A percentile compares a stretch with the other conserved stretches of the same genome.
Evolutionary conservation across 2,113 vertebrate species (phyloP).

Genomic region (Micromys minutus): DNA sequence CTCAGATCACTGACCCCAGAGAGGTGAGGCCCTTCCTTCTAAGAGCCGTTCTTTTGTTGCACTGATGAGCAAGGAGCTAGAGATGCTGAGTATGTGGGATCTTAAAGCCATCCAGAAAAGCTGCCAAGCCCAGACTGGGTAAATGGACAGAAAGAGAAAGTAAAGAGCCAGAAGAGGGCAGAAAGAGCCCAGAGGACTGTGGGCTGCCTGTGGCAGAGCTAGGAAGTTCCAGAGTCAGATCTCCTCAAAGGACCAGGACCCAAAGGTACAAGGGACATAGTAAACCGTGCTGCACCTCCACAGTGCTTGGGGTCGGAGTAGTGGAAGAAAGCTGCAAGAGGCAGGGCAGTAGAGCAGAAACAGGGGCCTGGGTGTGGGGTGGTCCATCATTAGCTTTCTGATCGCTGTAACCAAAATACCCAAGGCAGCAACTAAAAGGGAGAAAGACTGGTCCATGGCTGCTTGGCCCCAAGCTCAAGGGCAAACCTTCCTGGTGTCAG

Average conservation of each 20-base stretch:
- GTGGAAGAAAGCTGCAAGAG: background rate
- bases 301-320: background rate
- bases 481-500: background rate
- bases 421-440: background rate
- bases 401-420: background rate
- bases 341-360: background rate
- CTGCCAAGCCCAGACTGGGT: background rate
- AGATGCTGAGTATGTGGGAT: background rate
- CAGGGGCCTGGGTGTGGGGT: too few species aligned
- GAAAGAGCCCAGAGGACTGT: background rate
- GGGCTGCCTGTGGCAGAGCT: background rate
- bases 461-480: background rate
- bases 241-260: background rate
- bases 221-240: background rate
- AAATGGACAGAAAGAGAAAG: background rate
- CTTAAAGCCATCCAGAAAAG: background rate
- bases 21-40: background rate
- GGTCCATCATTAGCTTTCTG: background rate
- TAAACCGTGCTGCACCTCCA: background rate
- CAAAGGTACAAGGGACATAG: background rate
- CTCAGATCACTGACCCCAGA: background rate
- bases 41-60: background rate
- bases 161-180: background rate
- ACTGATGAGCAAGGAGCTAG: background rate
- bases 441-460: background rate